phyloP scores from a whole-genome alignment of 1,140 invertebrate species.

The Drosophila truncata region DNA sequence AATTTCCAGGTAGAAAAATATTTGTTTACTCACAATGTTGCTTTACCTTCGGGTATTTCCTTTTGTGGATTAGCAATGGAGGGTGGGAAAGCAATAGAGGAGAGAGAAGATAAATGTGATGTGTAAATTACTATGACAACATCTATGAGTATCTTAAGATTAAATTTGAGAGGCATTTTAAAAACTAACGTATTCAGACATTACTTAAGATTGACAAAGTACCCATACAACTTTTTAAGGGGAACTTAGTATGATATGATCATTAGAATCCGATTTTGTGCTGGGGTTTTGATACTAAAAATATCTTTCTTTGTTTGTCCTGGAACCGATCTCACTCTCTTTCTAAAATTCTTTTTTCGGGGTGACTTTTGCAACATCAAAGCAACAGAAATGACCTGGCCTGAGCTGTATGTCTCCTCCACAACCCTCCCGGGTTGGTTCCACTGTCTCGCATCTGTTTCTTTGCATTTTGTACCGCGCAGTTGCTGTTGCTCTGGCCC shows the following conservation, averaged over 20 bases:
- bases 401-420: slow-evolving; percentile 20
- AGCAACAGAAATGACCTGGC: slow-evolving; percentile 58
- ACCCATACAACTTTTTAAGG: too few relatives aligned
- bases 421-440: slow-evolving; percentile 18
- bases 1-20: slow-evolving; percentile 2
- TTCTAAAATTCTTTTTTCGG: background rate
- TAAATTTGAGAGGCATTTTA: background rate
- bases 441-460: slow-evolving; percentile 61
- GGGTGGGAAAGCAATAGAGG: background rate
- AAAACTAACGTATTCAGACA: background rate
- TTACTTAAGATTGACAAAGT: background rate
- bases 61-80: slow-evolving; percentile 2
- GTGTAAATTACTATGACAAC: background rate
- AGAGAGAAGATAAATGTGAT: background rate
- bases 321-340: background rate
- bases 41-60: background rate
- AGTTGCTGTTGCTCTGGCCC: slow-evolving; percentile 71
- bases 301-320: too few relatives aligned
- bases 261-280: too few relatives aligned
- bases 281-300: too few relatives aligned
- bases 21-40: background rate
- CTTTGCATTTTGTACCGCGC: slow-evolving; percentile 74
- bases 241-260: too few relatives aligned
- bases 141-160: too few relatives aligned
- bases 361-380: slow-evolving; percentile 41